Evolutionary conservation across 2,888 invertebrate species (phyloP).

Genomic region (Synergus gifuensis): DNA sequence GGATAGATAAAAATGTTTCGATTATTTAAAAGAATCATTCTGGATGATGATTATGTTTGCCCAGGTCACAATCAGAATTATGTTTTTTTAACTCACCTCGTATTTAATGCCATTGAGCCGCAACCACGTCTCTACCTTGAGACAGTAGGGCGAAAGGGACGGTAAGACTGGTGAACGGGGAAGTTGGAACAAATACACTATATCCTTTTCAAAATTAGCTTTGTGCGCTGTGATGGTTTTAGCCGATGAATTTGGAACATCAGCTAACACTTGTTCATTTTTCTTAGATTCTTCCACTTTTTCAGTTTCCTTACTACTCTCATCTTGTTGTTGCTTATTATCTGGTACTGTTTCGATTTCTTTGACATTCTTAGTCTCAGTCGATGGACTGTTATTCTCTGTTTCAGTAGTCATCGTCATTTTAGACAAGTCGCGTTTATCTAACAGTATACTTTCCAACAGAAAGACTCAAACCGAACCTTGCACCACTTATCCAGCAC

Average conservation of each 20-base stretch:
- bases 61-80: too few relatives aligned
- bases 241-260: slow-evolving; percentile 70
- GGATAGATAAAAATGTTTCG: too few relatives aligned
- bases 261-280: slow-evolving; percentile 77
- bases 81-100: slow-evolving; percentile 85
- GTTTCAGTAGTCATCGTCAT: slow-evolving; percentile 88
- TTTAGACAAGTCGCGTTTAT: slow-evolving; percentile 29
- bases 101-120: slow-evolving; percentile 94
- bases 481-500: too few relatives aligned
- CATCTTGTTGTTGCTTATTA: slow-evolving; percentile 73
- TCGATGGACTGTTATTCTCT: slow-evolving; percentile 84
- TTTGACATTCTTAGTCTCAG: slow-evolving; percentile 80
- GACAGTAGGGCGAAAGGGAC: slow-evolving; percentile 94
- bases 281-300: slow-evolving; percentile 74
- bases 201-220: slow-evolving; percentile 92
- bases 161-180: slow-evolving; percentile 93
- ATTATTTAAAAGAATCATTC: too few relatives aligned
- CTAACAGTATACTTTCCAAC: neutral
- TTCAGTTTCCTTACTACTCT: slow-evolving; percentile 72
- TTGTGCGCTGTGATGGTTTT: slow-evolving; percentile 91
- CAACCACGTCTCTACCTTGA: slow-evolving; percentile 98
- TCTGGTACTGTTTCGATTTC: slow-evolving; percentile 77
- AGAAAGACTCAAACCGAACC: neutral
- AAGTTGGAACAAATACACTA: slow-evolving; percentile 96
- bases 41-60: too few relatives aligned